Percentiles rank a stretch among this genome's conserved stretches.
Conservation (phyloP, 2,797 vertebrate species). For the Anas flavirostris region DNA sequence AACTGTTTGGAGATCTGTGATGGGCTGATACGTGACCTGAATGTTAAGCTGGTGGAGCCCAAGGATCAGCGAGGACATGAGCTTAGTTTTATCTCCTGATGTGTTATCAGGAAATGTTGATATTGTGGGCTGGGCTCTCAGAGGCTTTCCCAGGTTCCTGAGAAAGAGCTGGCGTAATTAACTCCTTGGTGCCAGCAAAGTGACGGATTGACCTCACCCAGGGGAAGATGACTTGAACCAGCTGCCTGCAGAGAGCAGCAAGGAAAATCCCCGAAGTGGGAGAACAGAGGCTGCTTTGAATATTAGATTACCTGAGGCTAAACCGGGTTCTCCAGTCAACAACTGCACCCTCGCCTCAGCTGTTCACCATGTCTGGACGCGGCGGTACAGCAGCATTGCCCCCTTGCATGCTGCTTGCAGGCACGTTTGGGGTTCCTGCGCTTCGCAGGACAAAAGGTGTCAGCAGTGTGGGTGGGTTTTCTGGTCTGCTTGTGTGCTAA, state of each 20-base stretch:
- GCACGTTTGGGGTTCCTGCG: neutral
- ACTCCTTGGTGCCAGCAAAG: neutral
- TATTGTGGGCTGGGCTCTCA: neutral
- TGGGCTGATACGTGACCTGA: neutral
- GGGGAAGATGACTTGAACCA: neutral
- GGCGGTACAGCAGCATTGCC: fast-evolving
- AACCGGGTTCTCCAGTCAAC: neutral
- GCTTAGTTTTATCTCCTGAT: neutral
- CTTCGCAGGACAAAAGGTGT: neutral
- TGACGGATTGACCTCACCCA: neutral
- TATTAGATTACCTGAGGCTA: neutral
- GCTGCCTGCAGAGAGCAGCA: neutral
- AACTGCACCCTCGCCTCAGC: neutral
- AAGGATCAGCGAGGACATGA: neutral
- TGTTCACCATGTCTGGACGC: neutral
- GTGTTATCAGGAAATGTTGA: neutral
- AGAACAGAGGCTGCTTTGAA: neutral
- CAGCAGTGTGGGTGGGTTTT: fast-evolving
- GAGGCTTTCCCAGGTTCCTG: neutral
- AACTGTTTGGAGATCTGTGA: neutral
- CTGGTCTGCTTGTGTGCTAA: neutral
- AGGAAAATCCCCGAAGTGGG: neutral
- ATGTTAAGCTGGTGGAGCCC: neutral
- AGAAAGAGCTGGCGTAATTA: neutral
- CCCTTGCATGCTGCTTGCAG: fast-evolving